phyloP scores from a whole-genome alignment of 2,113 vertebrate species.

The Trinectes maculatus region DNA sequence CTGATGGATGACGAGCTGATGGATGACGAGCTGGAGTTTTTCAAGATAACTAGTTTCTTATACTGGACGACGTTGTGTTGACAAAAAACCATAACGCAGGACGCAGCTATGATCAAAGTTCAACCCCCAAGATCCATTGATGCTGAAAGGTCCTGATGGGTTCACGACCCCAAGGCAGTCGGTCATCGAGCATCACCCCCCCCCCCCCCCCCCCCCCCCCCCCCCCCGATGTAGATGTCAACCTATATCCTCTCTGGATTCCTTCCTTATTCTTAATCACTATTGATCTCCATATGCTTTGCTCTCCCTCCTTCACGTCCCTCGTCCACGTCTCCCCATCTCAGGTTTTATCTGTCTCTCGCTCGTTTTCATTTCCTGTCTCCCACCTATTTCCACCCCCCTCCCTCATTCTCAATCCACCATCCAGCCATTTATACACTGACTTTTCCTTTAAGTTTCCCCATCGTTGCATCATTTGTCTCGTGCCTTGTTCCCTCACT shows the following conservation, averaged over 20 bases:
- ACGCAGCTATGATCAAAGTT: not conserved
- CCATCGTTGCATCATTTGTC: conserved; percentile 9
- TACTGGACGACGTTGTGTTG: too few relatives aligned
- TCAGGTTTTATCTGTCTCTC: conserved; percentile 13
- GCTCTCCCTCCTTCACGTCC: not conserved
- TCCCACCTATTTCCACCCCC: not conserved
- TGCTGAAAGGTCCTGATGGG: not conserved
- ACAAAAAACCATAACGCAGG: too few relatives aligned
- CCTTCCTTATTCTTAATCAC: conserved; percentile 43
- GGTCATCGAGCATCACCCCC: too few relatives aligned
- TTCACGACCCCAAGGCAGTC: not conserved
- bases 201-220: conserved; percentile 9
- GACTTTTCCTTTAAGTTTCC: not conserved
- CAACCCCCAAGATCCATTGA: not conserved
- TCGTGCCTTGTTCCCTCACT: not conserved
- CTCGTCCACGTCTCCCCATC: not conserved
- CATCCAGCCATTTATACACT: not conserved
- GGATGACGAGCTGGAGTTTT: too few relatives aligned
- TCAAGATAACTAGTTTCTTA: too few relatives aligned
- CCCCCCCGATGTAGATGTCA: conserved; percentile 13
- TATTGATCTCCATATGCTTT: conserved; percentile 37
- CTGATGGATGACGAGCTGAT: too few relatives aligned
- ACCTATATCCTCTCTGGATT: conserved; percentile 26
- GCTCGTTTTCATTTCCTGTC: conserved; percentile 23
- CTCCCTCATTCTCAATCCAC: not conserved